Conservation (phyloP, 2,888 invertebrate species). For the Nemapogon koenigi region DNA sequence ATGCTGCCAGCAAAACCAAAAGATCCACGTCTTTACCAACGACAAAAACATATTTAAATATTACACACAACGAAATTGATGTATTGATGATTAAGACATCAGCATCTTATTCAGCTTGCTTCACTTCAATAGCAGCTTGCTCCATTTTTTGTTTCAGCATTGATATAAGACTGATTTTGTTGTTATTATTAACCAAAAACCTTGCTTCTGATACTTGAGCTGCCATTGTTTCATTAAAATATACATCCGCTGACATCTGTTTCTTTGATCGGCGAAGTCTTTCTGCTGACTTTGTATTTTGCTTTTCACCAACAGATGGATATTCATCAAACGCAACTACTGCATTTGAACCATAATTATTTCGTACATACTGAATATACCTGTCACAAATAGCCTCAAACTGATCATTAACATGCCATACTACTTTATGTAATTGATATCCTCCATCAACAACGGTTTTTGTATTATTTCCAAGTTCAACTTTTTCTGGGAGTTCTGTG, state of each 20-base stretch:
- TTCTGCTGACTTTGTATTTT: slow-evolving; percentile 20
- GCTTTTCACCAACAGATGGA: slow-evolving; percentile 16
- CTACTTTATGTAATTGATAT: slow-evolving; percentile 20
- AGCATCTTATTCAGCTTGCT: slow-evolving; percentile 12
- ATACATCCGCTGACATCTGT: slow-evolving; percentile 18
- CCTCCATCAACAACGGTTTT: slow-evolving; percentile 21
- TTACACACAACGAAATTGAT: not conserved
- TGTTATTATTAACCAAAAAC: slow-evolving; percentile 14
- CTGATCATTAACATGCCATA: slow-evolving; percentile 18
- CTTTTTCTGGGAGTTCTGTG: slow-evolving; percentile 11
- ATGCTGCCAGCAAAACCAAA: no score
- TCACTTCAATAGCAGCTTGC: slow-evolving; percentile 9
- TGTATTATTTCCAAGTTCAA: slow-evolving; percentile 14
- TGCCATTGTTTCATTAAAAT: slow-evolving; percentile 19
- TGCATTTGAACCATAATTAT: slow-evolving; percentile 16
- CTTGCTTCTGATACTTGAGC: slow-evolving; percentile 16
- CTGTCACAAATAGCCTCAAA: slow-evolving; percentile 19
- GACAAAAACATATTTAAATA: not conserved
- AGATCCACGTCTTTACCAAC: not conserved
- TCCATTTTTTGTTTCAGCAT: slow-evolving; percentile 12
- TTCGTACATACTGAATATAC: slow-evolving; percentile 19
- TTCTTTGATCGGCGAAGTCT: slow-evolving; percentile 19
- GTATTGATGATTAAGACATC: not conserved
- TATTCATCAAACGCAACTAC: slow-evolving; percentile 17
- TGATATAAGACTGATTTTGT: slow-evolving; percentile 18